Conservation (phyloP, 2,888 invertebrate species). For the Cryptus viduatorius region DNA sequence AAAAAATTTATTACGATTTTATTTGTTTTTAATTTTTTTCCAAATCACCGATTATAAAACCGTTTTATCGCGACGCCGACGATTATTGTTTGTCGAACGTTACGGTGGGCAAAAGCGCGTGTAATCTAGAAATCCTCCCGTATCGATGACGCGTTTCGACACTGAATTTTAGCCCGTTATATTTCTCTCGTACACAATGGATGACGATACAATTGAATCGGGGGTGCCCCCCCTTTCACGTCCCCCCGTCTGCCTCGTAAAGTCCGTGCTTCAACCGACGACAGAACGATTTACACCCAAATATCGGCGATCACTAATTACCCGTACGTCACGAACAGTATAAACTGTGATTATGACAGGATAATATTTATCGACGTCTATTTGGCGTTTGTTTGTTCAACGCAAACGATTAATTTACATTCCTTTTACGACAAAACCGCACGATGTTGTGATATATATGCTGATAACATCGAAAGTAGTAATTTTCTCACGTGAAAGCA, state of each 20-base stretch:
- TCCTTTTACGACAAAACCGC: not conserved
- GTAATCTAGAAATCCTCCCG: not conserved
- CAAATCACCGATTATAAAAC: not conserved
- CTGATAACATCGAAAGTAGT: not conserved
- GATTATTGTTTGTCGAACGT: not conserved
- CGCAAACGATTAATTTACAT: constrained; percentile 14
- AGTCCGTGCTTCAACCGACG: constrained; percentile 22
- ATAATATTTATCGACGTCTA: constrained; percentile 47
- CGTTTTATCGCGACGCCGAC: not conserved
- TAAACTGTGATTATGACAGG: constrained; percentile 39
- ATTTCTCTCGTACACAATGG: constrained; percentile 24
- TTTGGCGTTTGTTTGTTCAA: constrained; percentile 10
- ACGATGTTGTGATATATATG: not conserved
- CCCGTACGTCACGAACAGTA: constrained; percentile 38
- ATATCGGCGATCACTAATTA: constrained; percentile 40
- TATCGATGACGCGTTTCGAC: not conserved
- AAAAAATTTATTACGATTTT: not conserved
- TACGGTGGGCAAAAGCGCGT: not conserved
- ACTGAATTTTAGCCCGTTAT: constrained; percentile 7
- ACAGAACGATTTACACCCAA: constrained; percentile 21
- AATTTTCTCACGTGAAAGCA: too few relatives aligned
- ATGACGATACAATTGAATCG: constrained; percentile 25
- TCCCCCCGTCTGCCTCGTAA: constrained; percentile 22
- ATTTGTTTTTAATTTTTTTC: not conserved
- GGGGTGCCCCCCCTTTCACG: not conserved